Evolutionary conservation across 2,888 invertebrate genomes (phyloP), one percentile per base, ranked within the genome.

Genomic region (Peribatodes rhomboidaria): DNA sequence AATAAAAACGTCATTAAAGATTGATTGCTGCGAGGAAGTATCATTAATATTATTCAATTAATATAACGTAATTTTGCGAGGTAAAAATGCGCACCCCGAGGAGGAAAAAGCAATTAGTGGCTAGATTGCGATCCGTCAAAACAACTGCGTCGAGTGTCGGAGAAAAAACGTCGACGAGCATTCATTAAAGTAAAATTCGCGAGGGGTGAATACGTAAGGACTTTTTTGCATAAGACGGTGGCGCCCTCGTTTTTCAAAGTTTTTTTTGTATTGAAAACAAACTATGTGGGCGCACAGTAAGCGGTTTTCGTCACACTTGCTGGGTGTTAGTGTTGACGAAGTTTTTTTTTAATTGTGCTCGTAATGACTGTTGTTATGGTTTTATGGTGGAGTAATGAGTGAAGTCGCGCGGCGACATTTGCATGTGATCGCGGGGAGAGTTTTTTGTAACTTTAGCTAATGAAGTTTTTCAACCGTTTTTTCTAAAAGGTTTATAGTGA

Each of bases 41-140:
- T 92, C 93, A 92, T 93, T 93, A 92, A 92, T 92, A 92, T 91
- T 92, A 93, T 93, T 93, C 92, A 93, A 93, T 93, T 93, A 93
- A 93, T 93, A 92, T 91, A 92, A 92, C 85, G 90, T 90, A 92
- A 93, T 92, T 92, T 90, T 79, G 86, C 90, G 83, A 88, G 83
- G 88, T 85, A 85, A 86, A 86, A 87, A 84, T 84, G 84, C 85
- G 83, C 89, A 89, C 91, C 92, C 92, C 87, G 86, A 86, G 81
- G 87, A 90, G 90, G 91, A 89, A 92, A 92, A 93, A 92, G 93
- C 92, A 93, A 93, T 93, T 93, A 93, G 93, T 91, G 92, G 92
- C 92, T 92, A 92, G 92, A 93, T 92, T 92, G 93, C 92, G 84
- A 87, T 87, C 92, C 92, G 92, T 92, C 92, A 93, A 93, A 93